Evolutionary conservation across 2,797 vertebrate species (phyloP).

Genomic region (Tamandua tetradactyla): DNA sequence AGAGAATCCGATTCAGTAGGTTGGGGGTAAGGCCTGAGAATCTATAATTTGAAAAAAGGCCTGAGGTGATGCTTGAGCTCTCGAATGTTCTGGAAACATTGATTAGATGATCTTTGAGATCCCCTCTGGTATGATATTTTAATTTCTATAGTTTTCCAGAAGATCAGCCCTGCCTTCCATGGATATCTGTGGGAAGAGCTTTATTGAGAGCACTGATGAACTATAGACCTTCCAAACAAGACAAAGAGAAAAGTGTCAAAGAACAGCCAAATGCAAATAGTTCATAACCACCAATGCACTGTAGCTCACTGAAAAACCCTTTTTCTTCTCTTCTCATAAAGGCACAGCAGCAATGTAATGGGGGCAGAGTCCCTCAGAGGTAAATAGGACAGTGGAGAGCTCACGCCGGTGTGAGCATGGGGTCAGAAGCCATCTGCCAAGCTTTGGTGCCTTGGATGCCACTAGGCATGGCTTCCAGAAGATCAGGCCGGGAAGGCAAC

Average conservation of each 20-base stretch:
- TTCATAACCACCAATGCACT: neutral
- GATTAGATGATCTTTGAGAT: neutral
- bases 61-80: neutral
- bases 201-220: neutral
- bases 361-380: neutral
- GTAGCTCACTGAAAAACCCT: too few relatives aligned
- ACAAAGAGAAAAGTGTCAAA: neutral
- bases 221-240: neutral
- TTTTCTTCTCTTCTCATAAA: too few relatives aligned
- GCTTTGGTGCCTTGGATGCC: neutral
- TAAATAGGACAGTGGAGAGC: neutral
- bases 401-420: fast-evolving
- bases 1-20: neutral
- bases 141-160: neutral
- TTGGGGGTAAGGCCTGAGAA: neutral
- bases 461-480: neutral
- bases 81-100: neutral
- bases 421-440: neutral
- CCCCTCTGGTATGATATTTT: neutral
- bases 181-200: neutral
- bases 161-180: neutral
- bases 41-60: neutral
- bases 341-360: fast-evolving
- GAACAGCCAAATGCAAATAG: neutral
- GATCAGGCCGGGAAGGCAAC: neutral